A percentile compares a stretch with the other conserved stretches of the same genome.
Conservation (phyloP, 2,113 vertebrate genomes). For the Saccopteryx bilineata region DNA sequence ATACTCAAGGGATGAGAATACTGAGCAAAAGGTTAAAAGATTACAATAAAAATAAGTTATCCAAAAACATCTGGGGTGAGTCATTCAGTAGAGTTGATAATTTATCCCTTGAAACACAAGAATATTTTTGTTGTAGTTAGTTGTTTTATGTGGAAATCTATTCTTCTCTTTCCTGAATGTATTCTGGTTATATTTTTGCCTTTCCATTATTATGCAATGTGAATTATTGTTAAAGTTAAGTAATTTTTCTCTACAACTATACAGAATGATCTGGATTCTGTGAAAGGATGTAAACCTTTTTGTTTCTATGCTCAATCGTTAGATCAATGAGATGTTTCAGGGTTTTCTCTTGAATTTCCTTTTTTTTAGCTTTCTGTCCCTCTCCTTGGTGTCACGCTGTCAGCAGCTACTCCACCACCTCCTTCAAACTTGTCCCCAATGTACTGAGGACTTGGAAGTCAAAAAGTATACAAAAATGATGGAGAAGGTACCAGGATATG, state of each 20-base stretch:
- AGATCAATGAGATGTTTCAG: background rate
- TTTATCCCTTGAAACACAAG: background rate
- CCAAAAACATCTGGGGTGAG: slow-evolving; percentile 32
- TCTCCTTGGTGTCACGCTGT: background rate
- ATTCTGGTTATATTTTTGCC: background rate
- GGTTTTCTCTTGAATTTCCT: background rate
- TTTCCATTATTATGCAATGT: background rate
- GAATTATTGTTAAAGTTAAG: slow-evolving; percentile 12
- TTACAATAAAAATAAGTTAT: slow-evolving; percentile 21
- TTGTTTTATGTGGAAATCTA: slow-evolving; percentile 4
- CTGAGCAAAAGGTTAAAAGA: background rate
- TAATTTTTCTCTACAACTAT: background rate
- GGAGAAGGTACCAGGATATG: background rate
- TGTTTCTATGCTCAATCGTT: background rate
- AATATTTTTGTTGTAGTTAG: slow-evolving; percentile 18
- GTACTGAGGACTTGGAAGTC: background rate
- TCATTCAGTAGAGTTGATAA: background rate
- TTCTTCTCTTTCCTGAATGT: background rate
- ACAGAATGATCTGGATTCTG: background rate
- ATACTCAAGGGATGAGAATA: slow-evolving; percentile 53
- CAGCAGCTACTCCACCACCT: background rate
- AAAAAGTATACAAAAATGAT: background rate
- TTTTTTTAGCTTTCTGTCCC: background rate
- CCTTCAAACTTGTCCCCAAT: background rate
- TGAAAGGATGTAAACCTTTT: background rate